phyloP scores from a whole-genome alignment of 2,113 vertebrate genomes.

The Tricholaema leucomelas region DNA sequence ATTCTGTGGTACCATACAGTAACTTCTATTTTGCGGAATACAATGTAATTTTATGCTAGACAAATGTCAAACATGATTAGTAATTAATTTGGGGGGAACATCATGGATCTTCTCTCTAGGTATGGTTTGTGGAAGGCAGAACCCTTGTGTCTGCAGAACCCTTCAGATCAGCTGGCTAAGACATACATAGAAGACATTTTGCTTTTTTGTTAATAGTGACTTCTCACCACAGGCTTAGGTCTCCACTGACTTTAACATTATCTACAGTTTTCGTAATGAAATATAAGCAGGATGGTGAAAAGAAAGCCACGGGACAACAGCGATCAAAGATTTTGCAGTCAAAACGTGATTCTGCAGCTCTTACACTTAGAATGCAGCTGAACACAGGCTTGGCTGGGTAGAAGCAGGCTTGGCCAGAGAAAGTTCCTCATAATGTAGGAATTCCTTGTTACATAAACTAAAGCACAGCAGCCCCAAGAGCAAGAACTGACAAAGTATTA shows the following conservation, averaged over 20 bases:
- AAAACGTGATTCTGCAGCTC: neutral
- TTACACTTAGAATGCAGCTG: neutral
- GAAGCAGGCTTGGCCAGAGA: neutral
- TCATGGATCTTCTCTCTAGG: neutral
- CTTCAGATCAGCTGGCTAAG: neutral
- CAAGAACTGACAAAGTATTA: neutral
- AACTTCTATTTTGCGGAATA: neutral
- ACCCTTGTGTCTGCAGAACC: neutral
- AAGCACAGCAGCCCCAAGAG: neutral
- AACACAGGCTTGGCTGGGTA: neutral
- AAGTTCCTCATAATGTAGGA: neutral
- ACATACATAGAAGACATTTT: neutral
- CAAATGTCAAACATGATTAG: neutral
- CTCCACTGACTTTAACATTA: neutral
- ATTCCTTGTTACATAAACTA: neutral
- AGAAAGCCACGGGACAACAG: neutral
- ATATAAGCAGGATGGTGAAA: neutral
- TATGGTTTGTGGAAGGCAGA: fast-evolving
- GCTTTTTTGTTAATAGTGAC: neutral
- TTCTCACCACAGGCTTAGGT: neutral
- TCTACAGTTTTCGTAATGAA: neutral
- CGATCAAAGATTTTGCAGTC: neutral
- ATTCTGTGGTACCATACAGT: neutral
- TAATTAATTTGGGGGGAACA: neutral
- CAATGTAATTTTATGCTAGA: neutral